Conservation (phyloP, 2,797 vertebrate genomes). For the Ciconia nigra region DNA sequence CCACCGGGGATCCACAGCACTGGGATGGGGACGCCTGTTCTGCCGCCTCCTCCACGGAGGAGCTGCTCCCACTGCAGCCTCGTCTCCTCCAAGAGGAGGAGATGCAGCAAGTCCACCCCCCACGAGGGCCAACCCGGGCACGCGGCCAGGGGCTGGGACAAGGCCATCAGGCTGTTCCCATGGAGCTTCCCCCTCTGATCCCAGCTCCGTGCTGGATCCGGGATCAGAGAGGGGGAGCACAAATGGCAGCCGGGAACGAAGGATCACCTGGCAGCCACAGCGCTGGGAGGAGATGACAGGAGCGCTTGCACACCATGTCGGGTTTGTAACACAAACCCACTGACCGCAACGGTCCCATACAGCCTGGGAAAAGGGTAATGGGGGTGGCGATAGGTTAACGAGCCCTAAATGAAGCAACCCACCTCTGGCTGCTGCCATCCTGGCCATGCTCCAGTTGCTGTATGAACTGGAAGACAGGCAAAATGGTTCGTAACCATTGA, state of each 20-base stretch:
- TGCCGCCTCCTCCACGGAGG: neutral
- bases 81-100: neutral
- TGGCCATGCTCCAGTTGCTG: neutral
- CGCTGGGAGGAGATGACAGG: neutral
- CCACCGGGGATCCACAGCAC: neutral
- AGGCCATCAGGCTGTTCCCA: neutral
- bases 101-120: neutral
- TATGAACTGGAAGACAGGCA: neutral
- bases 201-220: neutral
- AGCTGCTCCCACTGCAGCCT: neutral
- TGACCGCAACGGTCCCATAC: accelerated
- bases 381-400: neutral
- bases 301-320: neutral
- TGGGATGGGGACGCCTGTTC: neutral
- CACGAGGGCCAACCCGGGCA: accelerated
- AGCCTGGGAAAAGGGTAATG: neutral
- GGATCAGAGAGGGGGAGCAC: neutral
- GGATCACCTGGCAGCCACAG: neutral
- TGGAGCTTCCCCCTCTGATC: neutral
- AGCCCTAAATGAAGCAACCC: neutral
- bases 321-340: neutral
- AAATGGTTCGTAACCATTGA: neutral
- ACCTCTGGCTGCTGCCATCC: neutral
- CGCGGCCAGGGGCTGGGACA: neutral
- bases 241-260: neutral